Conservation (phyloP, 2,797 vertebrate genomes). For the Liparis tanakae region DNA sequence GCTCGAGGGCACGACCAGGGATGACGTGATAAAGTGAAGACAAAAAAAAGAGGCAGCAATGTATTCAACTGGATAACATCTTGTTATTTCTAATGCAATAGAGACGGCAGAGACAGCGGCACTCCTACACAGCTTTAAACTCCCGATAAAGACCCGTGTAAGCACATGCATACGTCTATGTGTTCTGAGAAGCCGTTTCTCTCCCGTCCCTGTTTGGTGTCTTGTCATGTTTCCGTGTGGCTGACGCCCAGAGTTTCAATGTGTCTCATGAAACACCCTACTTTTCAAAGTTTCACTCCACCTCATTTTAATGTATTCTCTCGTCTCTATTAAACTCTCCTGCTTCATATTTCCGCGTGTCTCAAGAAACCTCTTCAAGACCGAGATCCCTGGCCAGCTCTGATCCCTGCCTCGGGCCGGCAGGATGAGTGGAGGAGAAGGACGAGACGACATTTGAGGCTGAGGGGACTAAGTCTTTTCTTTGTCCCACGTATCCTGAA, state of each 20-base stretch:
- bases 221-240: slow-evolving; percentile 21
- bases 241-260: slow-evolving; percentile 48
- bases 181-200: slow-evolving; percentile 16
- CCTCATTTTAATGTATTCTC: slow-evolving; percentile 39
- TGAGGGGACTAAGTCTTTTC: slow-evolving; percentile 16
- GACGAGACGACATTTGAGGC: slow-evolving; percentile 39
- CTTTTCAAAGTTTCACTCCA: slow-evolving; percentile 46
- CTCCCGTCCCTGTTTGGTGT: slow-evolving; percentile 4
- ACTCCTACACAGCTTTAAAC: slow-evolving; percentile 38
- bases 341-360: slow-evolving; percentile 35
- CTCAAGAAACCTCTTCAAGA: slow-evolving; percentile 50
- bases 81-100: slow-evolving; percentile 8
- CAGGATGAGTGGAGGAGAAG: slow-evolving; percentile 38
- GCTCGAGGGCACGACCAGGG: slow-evolving; percentile 37
- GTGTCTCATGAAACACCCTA: slow-evolving; percentile 1
- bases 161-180: slow-evolving; percentile 35
- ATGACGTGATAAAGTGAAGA: slow-evolving; percentile 40
- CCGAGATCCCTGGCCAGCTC: slow-evolving; percentile 49
- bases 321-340: slow-evolving; percentile 36
- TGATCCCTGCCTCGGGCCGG: slow-evolving; percentile 60
- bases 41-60: slow-evolving; percentile 32
- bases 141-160: slow-evolving; percentile 33
- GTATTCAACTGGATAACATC: slow-evolving; percentile 43
- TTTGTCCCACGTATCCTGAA: slow-evolving; percentile 28
- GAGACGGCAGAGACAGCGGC: slow-evolving; percentile 9